Conservation (phyloP, 2,888 invertebrate species). For the Sabellastarte sp. region DNA sequence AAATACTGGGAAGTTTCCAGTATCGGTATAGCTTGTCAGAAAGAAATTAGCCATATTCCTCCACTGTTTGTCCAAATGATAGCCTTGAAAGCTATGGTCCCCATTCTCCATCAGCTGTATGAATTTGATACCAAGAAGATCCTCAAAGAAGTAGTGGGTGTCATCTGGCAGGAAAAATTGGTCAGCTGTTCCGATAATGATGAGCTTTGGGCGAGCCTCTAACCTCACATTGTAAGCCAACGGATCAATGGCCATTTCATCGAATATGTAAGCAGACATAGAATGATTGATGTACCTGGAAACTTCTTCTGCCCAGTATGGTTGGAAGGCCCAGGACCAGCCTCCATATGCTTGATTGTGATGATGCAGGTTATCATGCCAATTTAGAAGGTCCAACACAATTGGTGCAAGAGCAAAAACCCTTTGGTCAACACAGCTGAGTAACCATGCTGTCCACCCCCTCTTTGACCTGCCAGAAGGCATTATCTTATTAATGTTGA, state of each 20-base stretch:
- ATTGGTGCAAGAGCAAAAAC: constrained; percentile 20
- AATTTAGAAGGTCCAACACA: constrained; percentile 18
- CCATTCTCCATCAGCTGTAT: no score
- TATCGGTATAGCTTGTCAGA: no score
- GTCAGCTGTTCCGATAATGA: constrained; percentile 11
- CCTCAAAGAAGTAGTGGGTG: constrained; percentile 14
- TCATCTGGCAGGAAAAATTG: constrained; percentile 20
- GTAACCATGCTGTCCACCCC: constrained; percentile 23
- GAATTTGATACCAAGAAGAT: constrained; percentile 9
- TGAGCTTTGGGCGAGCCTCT: constrained; percentile 15
- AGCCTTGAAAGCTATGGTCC: no score
- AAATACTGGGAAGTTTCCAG: no score
- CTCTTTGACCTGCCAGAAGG: constrained; percentile 21
- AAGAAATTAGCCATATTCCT: no score
- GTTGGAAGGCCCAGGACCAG: constrained; percentile 23
- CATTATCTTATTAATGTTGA: constrained; percentile 9
- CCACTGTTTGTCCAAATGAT: no score
- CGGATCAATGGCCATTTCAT: neutral
- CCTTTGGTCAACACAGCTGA: constrained; percentile 14
- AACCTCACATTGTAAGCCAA: constrained; percentile 16
- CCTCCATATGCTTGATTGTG: constrained; percentile 18
- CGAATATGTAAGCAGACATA: neutral
- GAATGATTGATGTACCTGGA: constrained; percentile 17
- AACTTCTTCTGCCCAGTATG: constrained; percentile 18
- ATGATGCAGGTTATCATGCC: no score